Conservation (phyloP, 2,113 vertebrate genomes). For the Colius striatus region DNA sequence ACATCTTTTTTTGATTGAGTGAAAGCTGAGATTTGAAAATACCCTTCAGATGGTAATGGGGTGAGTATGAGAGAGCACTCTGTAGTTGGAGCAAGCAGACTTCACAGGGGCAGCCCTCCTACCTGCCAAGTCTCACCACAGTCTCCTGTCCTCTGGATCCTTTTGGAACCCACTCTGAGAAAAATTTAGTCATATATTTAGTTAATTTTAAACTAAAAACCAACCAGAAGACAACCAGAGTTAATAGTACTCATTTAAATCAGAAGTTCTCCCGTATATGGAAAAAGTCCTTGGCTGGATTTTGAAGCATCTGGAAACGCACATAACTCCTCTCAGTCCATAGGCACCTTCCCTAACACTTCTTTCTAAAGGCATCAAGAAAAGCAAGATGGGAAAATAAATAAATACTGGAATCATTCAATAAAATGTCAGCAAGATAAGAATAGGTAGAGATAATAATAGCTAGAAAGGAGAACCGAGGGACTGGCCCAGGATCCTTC, state of each 20-base stretch:
- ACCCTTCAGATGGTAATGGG: neutral
- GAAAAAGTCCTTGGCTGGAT: neutral
- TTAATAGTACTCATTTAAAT: neutral
- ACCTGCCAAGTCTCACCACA: constrained; percentile 33
- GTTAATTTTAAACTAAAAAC: constrained; percentile 25
- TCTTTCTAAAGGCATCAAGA: neutral
- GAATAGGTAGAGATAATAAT: neutral
- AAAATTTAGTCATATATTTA: neutral
- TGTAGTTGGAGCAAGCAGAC: neutral
- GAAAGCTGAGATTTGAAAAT: neutral
- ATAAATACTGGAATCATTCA: neutral
- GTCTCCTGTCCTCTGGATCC: constrained; percentile 6
- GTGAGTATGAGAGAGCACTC: neutral
- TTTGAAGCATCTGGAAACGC: neutral
- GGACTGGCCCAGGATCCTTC: neutral
- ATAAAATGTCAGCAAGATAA: neutral
- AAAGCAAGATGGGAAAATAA: neutral
- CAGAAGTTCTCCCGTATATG: neutral
- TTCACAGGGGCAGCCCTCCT: neutral
- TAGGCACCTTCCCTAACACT: neutral
- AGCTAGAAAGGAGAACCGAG: neutral
- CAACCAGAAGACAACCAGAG: neutral
- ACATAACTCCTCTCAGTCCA: neutral
- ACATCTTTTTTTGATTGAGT: neutral
- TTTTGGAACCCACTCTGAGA: constrained; percentile 25